Percentiles rank a stretch among this genome's conserved stretches.
Evolutionary conservation across 2,888 invertebrate genomes (phyloP).

Genomic region (Kryphioiulus occultus): DNA sequence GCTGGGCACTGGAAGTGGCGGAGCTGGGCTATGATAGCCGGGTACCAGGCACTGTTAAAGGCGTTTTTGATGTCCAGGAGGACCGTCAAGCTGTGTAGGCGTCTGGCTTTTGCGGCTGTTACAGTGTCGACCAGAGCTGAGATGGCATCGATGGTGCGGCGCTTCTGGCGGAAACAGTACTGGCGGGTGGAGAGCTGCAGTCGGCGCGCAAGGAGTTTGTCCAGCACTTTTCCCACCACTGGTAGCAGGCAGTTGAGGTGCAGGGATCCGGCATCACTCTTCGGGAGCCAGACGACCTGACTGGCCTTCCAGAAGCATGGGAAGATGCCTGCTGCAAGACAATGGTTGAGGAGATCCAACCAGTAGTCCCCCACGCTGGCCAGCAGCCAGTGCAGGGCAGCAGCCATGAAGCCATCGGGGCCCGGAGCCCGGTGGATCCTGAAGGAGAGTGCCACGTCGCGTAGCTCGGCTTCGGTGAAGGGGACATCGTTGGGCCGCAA

Average conservation of each 20-base stretch:
- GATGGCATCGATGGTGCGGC: background rate
- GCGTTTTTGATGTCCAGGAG: background rate
- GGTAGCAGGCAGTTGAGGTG: background rate
- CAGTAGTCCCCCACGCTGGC: no score
- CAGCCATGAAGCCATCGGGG: no score
- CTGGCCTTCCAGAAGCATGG: background rate
- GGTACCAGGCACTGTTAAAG: background rate
- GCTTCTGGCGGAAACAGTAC: background rate
- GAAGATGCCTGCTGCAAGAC: background rate
- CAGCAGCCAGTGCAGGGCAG: no score
- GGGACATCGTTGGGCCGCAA: no score
- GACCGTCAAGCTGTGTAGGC: background rate
- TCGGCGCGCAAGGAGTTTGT: background rate
- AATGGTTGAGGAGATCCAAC: background rate
- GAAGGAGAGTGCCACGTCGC: no score
- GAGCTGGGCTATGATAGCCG: background rate
- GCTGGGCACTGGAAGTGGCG: background rate
- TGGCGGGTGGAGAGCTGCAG: background rate
- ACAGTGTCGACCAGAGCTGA: background rate
- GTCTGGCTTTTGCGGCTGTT: no score
- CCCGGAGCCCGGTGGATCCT: no score
- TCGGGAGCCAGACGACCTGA: background rate
- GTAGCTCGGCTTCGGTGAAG: no score
- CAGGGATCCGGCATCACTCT: background rate
- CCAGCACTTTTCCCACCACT: conserved; percentile 12